A percentile compares a stretch with the other conserved stretches of the same genome.
Conservation (phyloP, 2,888 invertebrate genomes). For the Neoascia interrupta region DNA sequence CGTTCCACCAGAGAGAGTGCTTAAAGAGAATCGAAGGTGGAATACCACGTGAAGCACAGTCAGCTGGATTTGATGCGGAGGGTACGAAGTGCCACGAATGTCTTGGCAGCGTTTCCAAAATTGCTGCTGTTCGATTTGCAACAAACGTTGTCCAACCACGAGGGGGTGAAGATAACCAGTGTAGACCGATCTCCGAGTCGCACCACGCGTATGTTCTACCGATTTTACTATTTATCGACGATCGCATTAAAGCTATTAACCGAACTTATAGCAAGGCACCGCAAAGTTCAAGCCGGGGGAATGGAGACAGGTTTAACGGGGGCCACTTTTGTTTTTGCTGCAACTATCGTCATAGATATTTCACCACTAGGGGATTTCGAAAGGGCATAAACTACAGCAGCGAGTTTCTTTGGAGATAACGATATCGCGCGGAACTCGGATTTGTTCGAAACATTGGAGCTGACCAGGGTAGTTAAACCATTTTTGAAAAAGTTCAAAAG, state of each 20-base stretch:
- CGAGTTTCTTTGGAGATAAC: background rate
- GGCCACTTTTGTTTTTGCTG: no score
- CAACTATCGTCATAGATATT: no score
- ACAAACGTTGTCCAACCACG: no score
- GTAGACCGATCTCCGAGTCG: slow-evolving; percentile 72
- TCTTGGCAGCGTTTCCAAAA: no score
- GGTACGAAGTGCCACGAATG: no score
- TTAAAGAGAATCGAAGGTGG: no score
- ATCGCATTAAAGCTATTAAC: slow-evolving; percentile 18
- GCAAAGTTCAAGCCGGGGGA: slow-evolving; percentile 37
- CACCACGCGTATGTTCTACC: background rate
- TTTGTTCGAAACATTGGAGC: background rate
- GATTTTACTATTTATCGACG: slow-evolving; percentile 8
- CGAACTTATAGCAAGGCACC: slow-evolving; percentile 23
- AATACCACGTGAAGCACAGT: no score
- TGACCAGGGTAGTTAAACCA: slow-evolving; percentile 9
- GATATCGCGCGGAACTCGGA: slow-evolving; percentile 25
- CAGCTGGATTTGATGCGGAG: no score
- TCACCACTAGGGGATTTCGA: no score
- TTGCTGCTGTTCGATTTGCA: no score
- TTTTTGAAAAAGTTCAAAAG: slow-evolving; percentile 1
- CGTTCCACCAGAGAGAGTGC: no score
- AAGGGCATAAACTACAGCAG: no score
- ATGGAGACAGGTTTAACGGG: slow-evolving; percentile 27
- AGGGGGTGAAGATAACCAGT: slow-evolving; percentile 71